Evolutionary conservation across 1,140 invertebrate species (phyloP).

Genomic region (Brachionus paranguensis): DNA sequence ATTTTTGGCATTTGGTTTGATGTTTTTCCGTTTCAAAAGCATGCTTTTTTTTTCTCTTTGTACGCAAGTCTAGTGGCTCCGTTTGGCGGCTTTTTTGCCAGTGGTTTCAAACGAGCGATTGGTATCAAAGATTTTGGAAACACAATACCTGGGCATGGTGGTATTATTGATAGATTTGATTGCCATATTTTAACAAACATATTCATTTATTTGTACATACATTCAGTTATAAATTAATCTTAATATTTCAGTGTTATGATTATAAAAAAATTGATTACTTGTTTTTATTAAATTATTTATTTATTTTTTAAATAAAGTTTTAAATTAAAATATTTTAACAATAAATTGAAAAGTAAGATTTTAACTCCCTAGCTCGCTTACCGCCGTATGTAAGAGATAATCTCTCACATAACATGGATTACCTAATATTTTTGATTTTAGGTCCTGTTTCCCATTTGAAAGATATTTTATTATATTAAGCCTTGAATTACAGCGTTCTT

Average conservation of each 20-base stretch:
- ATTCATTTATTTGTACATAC: slow-evolving; percentile 96
- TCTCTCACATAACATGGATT: too few relatives aligned
- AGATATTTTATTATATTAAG: too few relatives aligned
- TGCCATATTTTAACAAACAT: slow-evolving; percentile 98
- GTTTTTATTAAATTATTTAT: neutral
- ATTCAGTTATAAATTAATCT: slow-evolving; percentile 54
- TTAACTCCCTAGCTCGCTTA: too few relatives aligned
- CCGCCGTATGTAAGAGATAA: too few relatives aligned
- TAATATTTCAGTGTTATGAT: neutral
- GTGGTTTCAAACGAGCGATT: slow-evolving; percentile 95
- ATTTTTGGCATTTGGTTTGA: neutral
- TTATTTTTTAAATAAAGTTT: neutral
- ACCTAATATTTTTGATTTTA: too few relatives aligned
- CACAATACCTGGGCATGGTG: slow-evolving; percentile 89
- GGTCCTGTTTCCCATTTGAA: too few relatives aligned
- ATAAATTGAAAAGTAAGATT: too few relatives aligned
- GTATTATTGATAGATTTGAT: slow-evolving; percentile 97
- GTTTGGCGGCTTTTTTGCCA: slow-evolving; percentile 98
- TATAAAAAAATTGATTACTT: neutral
- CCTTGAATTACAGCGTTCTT: too few relatives aligned
- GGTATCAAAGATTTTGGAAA: slow-evolving; percentile 95
- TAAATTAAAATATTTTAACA: too few relatives aligned
- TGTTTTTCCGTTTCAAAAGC: slow-evolving; percentile 79
- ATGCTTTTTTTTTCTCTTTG: slow-evolving; percentile 76
- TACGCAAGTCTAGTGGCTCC: slow-evolving; percentile 97